phyloP scores from a whole-genome alignment of 2,113 vertebrate species.

The Ardeotis arabs region DNA sequence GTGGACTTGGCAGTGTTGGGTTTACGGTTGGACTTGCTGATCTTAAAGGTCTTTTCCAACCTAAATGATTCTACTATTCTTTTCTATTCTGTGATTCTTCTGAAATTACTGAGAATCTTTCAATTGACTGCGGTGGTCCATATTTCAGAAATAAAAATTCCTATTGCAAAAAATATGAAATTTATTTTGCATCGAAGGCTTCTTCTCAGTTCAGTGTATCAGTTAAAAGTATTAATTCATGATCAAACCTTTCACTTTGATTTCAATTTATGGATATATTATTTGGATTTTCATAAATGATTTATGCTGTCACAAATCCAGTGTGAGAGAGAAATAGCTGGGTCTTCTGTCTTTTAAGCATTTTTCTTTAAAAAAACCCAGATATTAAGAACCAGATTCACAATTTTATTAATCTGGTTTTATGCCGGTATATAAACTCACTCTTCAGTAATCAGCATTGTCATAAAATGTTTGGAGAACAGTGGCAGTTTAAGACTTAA shows the following conservation, averaged over 20 bases:
- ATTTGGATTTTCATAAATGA: background rate
- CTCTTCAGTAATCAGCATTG: background rate
- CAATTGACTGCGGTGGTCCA: fast-evolving
- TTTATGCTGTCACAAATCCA: background rate
- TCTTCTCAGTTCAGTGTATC: background rate
- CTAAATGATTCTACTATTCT: background rate
- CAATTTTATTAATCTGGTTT: background rate
- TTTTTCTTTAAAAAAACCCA: background rate
- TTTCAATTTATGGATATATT: background rate
- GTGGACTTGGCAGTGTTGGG: background rate
- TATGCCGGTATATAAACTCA: background rate
- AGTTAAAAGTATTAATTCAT: background rate
- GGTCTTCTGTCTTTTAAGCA: background rate
- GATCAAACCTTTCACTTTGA: background rate
- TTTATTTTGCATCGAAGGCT: background rate
- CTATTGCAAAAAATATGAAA: background rate
- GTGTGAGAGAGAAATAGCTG: background rate
- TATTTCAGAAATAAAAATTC: background rate
- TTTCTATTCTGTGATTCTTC: background rate
- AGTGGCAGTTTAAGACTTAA: background rate
- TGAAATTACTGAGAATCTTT: background rate
- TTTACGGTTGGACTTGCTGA: background rate
- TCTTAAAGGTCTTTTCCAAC: background rate
- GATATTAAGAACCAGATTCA: background rate
- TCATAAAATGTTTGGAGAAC: background rate